Base-by-base conservation (phyloP, 2,888 invertebrate genomes). In the Pyralis farinalis region DNA sequence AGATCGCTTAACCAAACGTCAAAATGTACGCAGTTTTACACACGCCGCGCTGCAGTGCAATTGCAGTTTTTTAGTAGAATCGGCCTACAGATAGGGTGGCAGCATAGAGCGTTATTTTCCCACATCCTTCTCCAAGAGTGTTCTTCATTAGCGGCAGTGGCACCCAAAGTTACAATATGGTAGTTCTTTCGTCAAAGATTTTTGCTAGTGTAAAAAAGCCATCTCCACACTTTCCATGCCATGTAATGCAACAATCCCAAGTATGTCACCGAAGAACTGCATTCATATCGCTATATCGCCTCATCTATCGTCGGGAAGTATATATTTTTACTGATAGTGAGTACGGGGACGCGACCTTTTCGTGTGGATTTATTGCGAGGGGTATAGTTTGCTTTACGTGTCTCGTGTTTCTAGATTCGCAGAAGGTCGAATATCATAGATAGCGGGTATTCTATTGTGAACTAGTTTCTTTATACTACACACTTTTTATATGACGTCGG, bases 201-300 rank as follows among this genome's bases (percentile, higher is more conserved):
- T n/a, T n/a, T n/a, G n/a, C n/a, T n/a, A n/a, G n/a, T 2, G 7
- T 25, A 25, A 11, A 20, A 12, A 29, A 12, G 25, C 20, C 27
- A 30, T 35, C 30, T 42, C 35, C 42, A 22, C 21, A 38, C 30
- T 34, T 25, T 9, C 8, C n/a, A n/a, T 7, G 7, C 33, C 40
- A 20, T 11, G 9, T 20, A 33, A 30, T 48, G 40, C 44, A 54
- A 49, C 53, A 44, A 69, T 61, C 49, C 48, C 35, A 47, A 54
- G 62, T 61, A 71, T 63, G 58, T 49, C 50, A 35, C 41, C 45
- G 51, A 57, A 55, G 47, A 51, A 53, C 53, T 56, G 58, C 59
- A 64, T 55, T 69, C 58, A 54, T 57, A 53, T 44, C 52, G 50
- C 49, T 55, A 62, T 71, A 70, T 71, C 68, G 61, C 12, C 44